phyloP scores from a whole-genome alignment of 2,113 vertebrate species.

The Corythoichthys intestinalis region DNA sequence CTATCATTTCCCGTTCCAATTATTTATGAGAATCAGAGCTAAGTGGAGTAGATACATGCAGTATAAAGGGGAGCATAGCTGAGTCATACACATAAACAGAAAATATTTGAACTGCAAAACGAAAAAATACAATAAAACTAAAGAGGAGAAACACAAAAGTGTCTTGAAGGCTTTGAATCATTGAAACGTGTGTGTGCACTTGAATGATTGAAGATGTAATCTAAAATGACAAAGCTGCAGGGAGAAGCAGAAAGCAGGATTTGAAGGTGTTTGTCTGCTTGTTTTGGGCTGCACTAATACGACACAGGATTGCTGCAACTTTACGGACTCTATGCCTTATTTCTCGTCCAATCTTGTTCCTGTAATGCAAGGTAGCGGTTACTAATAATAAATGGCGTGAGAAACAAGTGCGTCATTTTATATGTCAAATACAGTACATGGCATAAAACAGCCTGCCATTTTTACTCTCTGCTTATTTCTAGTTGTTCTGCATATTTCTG shows the following conservation, averaged over 20 bases:
- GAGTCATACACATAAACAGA: too few species aligned
- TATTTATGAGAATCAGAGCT: not conserved
- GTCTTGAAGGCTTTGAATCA: constrained; percentile 6
- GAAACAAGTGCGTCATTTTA: too few species aligned
- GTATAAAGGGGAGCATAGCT: too few species aligned
- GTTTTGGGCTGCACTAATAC: constrained; percentile 38
- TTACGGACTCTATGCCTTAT: too few species aligned
- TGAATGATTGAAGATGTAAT: constrained; percentile 65
- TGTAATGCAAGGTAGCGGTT: too few species aligned
- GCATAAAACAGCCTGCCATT: too few species aligned
- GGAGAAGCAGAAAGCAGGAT: constrained; percentile 12
- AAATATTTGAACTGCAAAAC: not conserved
- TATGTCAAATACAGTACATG: too few species aligned
- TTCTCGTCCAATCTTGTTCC: too few species aligned
- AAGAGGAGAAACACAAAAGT: constrained; percentile 23
- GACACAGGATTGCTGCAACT: not conserved
- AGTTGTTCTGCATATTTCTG: not conserved
- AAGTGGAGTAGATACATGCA: not conserved
- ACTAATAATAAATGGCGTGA: too few species aligned
- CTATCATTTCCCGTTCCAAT: too few species aligned
- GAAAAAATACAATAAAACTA: constrained; percentile 18
- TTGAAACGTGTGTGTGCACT: constrained; percentile 1
- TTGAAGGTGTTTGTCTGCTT: constrained; percentile 30
- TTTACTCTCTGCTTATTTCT: too few species aligned
- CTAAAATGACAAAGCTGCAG: constrained; percentile 52